These are phyloP conservation scores for Laupala kohalensis DNA, from an alignment of 1,140 invertebrate species.

Conservation along the genomic window DNA sequence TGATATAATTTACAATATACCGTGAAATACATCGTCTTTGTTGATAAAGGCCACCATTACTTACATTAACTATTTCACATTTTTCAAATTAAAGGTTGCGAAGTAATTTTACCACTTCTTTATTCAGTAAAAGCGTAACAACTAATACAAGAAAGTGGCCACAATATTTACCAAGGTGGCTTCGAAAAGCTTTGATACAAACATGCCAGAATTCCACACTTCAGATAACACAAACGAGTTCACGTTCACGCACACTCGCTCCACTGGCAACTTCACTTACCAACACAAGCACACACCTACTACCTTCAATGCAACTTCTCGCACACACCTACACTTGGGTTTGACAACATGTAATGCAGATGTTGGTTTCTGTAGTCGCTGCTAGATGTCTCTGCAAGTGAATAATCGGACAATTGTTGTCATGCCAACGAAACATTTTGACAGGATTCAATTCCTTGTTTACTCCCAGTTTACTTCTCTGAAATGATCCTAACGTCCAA, in stretches of 20 bases:
- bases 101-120: not conserved
- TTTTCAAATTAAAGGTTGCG: not conserved
- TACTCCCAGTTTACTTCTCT: no score
- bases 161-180: not conserved
- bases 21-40: not conserved
- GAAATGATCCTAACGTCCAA: no score
- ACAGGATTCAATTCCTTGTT: no score
- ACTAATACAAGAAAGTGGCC: no score
- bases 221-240: not conserved
- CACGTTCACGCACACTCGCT: not conserved
- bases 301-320: no score
- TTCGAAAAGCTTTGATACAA: not conserved
- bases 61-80: not conserved
- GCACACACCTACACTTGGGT: no score
- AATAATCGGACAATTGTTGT: not conserved
- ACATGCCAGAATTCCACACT: no score
- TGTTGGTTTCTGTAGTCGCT: not conserved
- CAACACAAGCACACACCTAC: no score
- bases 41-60: slow-evolving; percentile 8
- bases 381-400: not conserved
- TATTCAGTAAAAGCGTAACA: no score
- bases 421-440: not conserved
- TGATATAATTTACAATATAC: no score
- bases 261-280: not conserved
- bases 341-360: not conserved